These are phyloP conservation scores for Castor canadensis DNA, from an alignment of 2,113 vertebrate species.

Conservation along the genomic window DNA sequence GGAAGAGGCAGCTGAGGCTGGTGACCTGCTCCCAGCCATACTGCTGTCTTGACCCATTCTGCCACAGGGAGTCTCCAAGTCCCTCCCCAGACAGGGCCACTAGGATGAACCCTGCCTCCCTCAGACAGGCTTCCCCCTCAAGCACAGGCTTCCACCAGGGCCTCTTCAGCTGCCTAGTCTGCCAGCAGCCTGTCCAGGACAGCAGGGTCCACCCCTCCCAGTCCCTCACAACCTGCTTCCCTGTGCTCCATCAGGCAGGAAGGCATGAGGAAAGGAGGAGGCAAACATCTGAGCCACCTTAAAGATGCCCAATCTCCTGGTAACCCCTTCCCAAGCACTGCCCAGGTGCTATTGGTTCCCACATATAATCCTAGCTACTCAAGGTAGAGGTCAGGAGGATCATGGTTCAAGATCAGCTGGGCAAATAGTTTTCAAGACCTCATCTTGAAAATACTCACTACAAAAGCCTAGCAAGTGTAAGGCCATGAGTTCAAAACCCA, in stretches of 20 bases:
- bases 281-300: background rate
- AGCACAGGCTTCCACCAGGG: background rate
- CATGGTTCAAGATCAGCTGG: too few relatives aligned
- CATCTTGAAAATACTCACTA: too few relatives aligned
- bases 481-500: too few relatives aligned
- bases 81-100: background rate
- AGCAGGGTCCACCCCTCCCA: background rate
- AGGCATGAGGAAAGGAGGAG: background rate
- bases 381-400: too few relatives aligned
- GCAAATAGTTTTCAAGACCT: too few relatives aligned
- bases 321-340: background rate
- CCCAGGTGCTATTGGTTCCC: too few relatives aligned
- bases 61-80: rapidly evolving
- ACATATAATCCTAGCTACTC: too few relatives aligned
- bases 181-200: too few relatives aligned
- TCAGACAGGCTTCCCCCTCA: background rate
- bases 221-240: background rate
- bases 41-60: background rate
- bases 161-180: background rate
- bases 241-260: background rate
- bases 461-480: too few relatives aligned
- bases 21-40: background rate
- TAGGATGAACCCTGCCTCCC: background rate
- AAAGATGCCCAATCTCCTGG: background rate
- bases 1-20: background rate